Evolutionary conservation across 2,797 vertebrate species (phyloP).

Genomic region (Poeciliopsis presidionis): DNA sequence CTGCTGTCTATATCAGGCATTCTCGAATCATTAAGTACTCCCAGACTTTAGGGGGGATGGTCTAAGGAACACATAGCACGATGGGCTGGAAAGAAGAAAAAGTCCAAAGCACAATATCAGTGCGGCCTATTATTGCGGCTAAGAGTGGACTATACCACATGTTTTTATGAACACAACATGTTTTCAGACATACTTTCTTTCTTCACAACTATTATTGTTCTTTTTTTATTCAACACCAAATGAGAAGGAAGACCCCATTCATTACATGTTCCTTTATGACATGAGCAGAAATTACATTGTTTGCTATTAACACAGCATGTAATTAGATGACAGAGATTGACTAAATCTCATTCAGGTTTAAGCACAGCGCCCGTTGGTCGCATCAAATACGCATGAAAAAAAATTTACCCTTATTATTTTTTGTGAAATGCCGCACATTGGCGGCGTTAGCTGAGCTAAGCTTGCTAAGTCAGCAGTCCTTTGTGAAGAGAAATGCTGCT

Average conservation of each 20-base stretch:
- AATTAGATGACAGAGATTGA: not conserved
- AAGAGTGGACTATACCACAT: not conserved
- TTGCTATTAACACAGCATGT: not conserved
- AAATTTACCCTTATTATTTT: not conserved
- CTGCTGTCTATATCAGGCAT: slow-evolving; percentile 63
- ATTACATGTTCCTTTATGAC: not conserved
- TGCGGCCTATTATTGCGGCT: not conserved
- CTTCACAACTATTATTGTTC: too few species aligned
- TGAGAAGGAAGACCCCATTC: not conserved
- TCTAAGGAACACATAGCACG: slow-evolving; percentile 11
- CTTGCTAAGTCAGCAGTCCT: not conserved
- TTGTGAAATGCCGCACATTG: not conserved
- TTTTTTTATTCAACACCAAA: not conserved
- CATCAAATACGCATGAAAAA: not conserved
- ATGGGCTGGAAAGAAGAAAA: not conserved
- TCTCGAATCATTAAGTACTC: slow-evolving; percentile 62
- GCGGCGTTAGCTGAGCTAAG: not conserved
- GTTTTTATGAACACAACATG: not conserved
- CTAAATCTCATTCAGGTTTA: not conserved
- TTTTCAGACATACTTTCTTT: not conserved
- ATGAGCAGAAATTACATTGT: not conserved
- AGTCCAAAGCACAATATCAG: not conserved
- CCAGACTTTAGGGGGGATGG: slow-evolving; percentile 30
- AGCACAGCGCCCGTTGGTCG: not conserved
- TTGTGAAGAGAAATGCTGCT: not conserved